Evolutionary conservation across 2,797 vertebrate species (phyloP), one percentile per base, ranked within the genome.

Genomic region (Miichthys miiuy): DNA sequence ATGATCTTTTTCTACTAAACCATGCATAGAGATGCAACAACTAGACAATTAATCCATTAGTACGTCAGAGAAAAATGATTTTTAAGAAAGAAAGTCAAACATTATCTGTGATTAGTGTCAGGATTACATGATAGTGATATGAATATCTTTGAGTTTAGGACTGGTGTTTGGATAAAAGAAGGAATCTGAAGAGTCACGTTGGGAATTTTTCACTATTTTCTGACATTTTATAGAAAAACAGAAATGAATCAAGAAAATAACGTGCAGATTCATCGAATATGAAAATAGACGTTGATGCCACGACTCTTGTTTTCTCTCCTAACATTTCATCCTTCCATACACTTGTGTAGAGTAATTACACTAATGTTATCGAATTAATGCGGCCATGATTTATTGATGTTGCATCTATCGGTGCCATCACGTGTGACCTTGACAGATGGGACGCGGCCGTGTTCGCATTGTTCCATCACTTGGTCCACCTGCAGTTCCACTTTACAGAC

Each of bases 311-410:
- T 34, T 34, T 34, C 30, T 34, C 5, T 23, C 5, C 12, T 23
- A 38, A 20, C 8, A 14, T 20, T 55, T 18, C 6, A 5, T 42
- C 9, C 34, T 4, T 72, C 41, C 21, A 41, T 5, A 34, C 21
- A 5, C 42, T 34, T 20, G 13, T n/a, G 2, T 12, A 4, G 18
- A 54, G 51, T 30, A 52, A 58, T 73, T 44, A 21, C 14, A 46
- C 6, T 62, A 9, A 18, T 61, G 34, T 41, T 42, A 4, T 3
- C 6, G 18, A 50, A 52, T 60, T n/a, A 13, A 74, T 34, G 9
- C 23, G 23, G 1, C 23, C 41, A 41, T 75, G 20, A 41, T 72
- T 81, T 57, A 75, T 80, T 68, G 30, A 63, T 30, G 42, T 58
- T 8, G 41, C 21, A 51, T 25, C 42, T 62, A 13, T 44, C 61